Evolutionary conservation across 2,888 invertebrate genomes (phyloP).

Genomic region (Luffia ferchaultella): DNA sequence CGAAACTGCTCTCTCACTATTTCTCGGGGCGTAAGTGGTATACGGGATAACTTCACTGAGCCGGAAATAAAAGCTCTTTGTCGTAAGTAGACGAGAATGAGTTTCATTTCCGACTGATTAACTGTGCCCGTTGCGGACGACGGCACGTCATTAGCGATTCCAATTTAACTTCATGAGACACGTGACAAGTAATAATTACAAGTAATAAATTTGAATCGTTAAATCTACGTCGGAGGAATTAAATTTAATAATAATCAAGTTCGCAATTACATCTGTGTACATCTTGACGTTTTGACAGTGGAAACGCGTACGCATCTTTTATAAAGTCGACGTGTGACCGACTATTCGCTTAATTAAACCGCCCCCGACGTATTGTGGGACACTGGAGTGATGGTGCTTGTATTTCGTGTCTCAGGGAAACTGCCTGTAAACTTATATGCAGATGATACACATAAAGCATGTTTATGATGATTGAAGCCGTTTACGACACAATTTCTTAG

Average conservation of each 20-base stretch:
- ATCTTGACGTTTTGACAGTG: too few species aligned
- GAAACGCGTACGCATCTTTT: background rate
- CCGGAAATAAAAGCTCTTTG: slow-evolving; percentile 15
- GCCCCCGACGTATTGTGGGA: slow-evolving; percentile 5
- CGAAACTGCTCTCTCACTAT: too few species aligned
- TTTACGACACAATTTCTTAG: background rate
- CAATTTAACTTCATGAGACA: too few species aligned
- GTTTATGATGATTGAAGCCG: background rate
- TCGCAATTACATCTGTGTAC: too few species aligned
- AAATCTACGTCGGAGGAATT: too few species aligned
- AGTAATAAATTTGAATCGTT: too few species aligned
- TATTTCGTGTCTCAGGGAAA: background rate
- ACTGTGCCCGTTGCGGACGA: background rate
- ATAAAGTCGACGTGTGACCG: slow-evolving; percentile 4
- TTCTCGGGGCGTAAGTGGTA: background rate
- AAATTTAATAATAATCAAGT: too few species aligned
- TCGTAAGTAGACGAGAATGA: slow-evolving; percentile 14
- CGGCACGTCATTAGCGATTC: background rate
- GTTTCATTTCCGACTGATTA: slow-evolving; percentile 14
- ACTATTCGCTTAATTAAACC: slow-evolving; percentile 7
- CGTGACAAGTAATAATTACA: too few species aligned
- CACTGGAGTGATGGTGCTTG: too few species aligned
- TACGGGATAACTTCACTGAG: background rate
- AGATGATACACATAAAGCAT: background rate
- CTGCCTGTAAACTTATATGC: background rate